A percentile compares a stretch with the other conserved stretches of the same genome.
These are phyloP conservation scores for Acromyrmex echinatior DNA, from an alignment of 1,140 invertebrate species.

Conservation along the genomic window DNA sequence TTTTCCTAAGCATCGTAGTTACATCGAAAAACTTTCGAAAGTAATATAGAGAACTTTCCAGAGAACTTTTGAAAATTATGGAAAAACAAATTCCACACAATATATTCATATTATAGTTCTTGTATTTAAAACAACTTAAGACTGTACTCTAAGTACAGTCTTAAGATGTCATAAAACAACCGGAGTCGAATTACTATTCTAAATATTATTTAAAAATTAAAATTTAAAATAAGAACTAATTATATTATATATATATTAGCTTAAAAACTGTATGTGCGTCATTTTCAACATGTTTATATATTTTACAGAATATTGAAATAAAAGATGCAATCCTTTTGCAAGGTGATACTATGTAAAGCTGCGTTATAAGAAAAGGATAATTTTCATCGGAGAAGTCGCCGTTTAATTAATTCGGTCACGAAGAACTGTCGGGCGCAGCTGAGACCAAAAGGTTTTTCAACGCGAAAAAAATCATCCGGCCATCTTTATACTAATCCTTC, in stretches of 20 bases:
- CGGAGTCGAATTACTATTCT: too few relatives aligned
- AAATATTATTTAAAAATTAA: too few relatives aligned
- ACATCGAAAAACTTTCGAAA: neutral
- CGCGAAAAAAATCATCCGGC: slow-evolving; percentile 20
- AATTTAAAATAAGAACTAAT: too few relatives aligned
- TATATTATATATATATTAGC: too few relatives aligned
- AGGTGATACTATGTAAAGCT: neutral
- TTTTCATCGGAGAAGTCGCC: neutral
- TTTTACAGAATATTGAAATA: neutral
- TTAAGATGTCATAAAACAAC: too few relatives aligned
- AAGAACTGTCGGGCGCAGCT: neutral
- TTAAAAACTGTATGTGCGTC: neutral
- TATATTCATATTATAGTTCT: too few relatives aligned
- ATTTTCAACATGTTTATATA: neutral
- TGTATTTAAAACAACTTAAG: too few relatives aligned
- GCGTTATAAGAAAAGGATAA: neutral
- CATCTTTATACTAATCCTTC: slow-evolving; percentile 52
- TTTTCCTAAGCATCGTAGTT: neutral
- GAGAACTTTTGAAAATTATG: neutral
- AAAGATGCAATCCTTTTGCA: neutral
- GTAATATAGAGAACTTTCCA: neutral
- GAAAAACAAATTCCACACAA: too few relatives aligned
- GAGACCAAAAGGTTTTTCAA: neutral
- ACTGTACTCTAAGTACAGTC: too few relatives aligned
- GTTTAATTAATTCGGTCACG: slow-evolving; percentile 40